A percentile compares a stretch with the other conserved stretches of the same genome.
Conservation (phyloP, 2,113 vertebrate genomes). For the Protobothrops flavoviridis region DNA sequence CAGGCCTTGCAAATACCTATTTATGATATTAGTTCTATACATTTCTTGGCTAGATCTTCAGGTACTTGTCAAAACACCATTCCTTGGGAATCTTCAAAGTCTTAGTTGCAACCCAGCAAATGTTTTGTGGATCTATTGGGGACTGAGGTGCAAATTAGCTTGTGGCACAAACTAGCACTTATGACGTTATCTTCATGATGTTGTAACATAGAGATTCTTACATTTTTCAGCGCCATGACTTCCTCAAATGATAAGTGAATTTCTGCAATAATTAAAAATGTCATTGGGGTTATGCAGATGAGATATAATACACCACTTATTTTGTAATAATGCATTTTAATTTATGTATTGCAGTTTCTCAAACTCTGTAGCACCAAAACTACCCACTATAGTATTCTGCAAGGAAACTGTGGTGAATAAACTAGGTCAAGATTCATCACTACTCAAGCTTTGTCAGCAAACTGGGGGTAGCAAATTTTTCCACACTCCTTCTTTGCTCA, state of each 20-base stretch:
- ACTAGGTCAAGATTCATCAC: not conserved
- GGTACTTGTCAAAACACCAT: not conserved
- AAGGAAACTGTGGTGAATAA: not conserved
- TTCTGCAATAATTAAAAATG: not conserved
- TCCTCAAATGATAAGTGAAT: not conserved
- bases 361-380: not conserved
- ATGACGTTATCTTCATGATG: not conserved
- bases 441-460: not conserved
- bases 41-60: not conserved
- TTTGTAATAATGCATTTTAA: not conserved
- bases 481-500: not conserved
- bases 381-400: not conserved
- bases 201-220: not conserved
- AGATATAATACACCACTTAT: not conserved
- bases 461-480: not conserved
- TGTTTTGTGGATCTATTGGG: not conserved
- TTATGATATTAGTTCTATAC: not conserved
- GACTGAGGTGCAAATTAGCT: too few relatives aligned
- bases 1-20: slow-evolving; percentile 17
- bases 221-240: not conserved
- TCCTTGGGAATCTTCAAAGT: not conserved
- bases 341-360: not conserved
- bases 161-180: not conserved
- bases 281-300: not conserved
- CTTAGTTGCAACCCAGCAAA: not conserved